Percentiles rank a stretch among this genome's conserved stretches.
Evolutionary conservation across 2,113 vertebrate genomes (phyloP).

Genomic region (Dromiciops gliroides): DNA sequence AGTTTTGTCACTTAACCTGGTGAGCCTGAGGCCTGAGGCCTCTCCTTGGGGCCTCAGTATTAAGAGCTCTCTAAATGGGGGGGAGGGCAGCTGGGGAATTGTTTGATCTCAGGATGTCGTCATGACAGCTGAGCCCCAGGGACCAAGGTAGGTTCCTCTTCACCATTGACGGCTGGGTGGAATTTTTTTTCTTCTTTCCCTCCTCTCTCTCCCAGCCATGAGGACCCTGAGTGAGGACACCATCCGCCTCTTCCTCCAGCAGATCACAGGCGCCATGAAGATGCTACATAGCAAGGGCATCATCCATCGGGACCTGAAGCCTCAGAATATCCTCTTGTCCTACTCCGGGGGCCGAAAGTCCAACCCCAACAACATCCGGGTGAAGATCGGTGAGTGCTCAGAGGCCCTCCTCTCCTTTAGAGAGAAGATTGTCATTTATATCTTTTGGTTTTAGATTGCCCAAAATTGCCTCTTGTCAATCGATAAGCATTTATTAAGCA

Average conservation of each 20-base stretch:
- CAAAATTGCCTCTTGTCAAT: not conserved
- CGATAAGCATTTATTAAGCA: not conserved
- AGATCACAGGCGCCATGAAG: conserved; percentile 96
- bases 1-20: not conserved
- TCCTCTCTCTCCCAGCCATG: conserved; percentile 85
- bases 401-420: not conserved
- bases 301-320: conserved; percentile 96
- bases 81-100: not conserved
- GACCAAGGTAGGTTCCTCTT: not conserved
- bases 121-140: not conserved
- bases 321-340: conserved; percentile 96
- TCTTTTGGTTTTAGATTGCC: not conserved
- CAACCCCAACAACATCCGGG: conserved; percentile 90
- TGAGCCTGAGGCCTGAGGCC: no score
- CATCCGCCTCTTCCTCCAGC: conserved; percentile 95
- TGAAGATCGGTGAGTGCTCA: conserved; percentile 91
- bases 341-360: conserved; percentile 88
- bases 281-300: conserved; percentile 94
- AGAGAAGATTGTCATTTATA: not conserved
- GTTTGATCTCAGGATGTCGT: not conserved
- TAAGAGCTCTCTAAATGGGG: no score
- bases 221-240: conserved; percentile 96
- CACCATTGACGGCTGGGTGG: not conserved
- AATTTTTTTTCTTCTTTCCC: not conserved
- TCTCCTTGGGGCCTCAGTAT: not conserved